Evolutionary conservation across 2,888 invertebrate species (phyloP).

Genomic region (Ectemnius lituratus): DNA sequence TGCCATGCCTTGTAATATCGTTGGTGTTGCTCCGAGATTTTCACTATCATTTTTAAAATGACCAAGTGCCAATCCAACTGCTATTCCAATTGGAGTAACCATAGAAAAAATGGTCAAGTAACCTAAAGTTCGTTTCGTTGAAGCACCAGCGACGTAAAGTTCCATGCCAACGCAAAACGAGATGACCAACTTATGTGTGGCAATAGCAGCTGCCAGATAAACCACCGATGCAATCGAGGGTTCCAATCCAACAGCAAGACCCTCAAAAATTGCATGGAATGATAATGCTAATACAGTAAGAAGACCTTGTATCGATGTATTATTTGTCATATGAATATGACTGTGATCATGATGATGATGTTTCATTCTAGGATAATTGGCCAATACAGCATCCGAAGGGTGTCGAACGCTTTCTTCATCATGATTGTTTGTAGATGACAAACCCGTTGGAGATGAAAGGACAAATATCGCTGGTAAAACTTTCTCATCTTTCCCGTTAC

Average conservation of each 20-base stretch:
- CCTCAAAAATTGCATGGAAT: slow-evolving; percentile 85
- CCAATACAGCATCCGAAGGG: slow-evolving; percentile 27
- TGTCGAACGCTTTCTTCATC: slow-evolving; percentile 36
- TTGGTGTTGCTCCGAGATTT: slow-evolving; percentile 78
- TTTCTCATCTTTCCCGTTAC: slow-evolving; percentile 46
- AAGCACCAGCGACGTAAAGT: slow-evolving; percentile 78
- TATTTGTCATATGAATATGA: slow-evolving; percentile 60
- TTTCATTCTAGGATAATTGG: slow-evolving; percentile 29
- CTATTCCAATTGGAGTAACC: slow-evolving; percentile 85
- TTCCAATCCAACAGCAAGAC: slow-evolving; percentile 84
- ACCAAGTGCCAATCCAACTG: slow-evolving; percentile 81
- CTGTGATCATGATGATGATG: slow-evolving; percentile 42
- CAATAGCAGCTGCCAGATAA: slow-evolving; percentile 83
- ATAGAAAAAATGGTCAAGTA: slow-evolving; percentile 83
- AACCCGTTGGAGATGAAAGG: slow-evolving; percentile 58
- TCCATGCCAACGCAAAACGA: slow-evolving; percentile 84
- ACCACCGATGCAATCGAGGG: slow-evolving; percentile 77
- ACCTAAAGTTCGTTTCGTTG: slow-evolving; percentile 80
- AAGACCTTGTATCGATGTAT: slow-evolving; percentile 80
- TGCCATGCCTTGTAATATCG: slow-evolving; percentile 85
- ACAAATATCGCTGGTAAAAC: slow-evolving; percentile 68
- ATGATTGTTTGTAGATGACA: slow-evolving; percentile 38
- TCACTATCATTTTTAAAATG: slow-evolving; percentile 76
- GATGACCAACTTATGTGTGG: slow-evolving; percentile 84
- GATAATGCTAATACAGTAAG: slow-evolving; percentile 83